Evolutionary conservation across 2,113 vertebrate species (phyloP).

Genomic region (Salminus brasiliensis): DNA sequence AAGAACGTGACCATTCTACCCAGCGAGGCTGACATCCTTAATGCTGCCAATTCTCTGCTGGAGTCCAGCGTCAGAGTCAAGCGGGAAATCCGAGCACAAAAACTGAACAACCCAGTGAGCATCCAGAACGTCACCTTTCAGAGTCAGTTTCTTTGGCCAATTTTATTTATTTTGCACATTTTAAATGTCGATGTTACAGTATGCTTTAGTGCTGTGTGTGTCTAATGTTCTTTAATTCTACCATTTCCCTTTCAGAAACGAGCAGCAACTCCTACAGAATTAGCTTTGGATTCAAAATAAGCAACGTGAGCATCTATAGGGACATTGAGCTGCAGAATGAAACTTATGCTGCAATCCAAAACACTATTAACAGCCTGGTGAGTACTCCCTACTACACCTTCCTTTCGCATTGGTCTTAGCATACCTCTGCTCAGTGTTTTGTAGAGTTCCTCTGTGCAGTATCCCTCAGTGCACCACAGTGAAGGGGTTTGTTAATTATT

Average conservation of each 20-base stretch:
- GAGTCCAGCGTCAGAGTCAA: conserved; percentile 10
- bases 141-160: conserved; percentile 19
- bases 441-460: too few relatives aligned
- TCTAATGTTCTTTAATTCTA: too few relatives aligned
- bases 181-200: neutral
- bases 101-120: conserved; percentile 26
- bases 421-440: too few relatives aligned
- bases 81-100: neutral
- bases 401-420: too few relatives aligned
- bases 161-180: neutral
- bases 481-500: too few relatives aligned
- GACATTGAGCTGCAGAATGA: conserved; percentile 10
- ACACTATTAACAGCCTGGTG: conserved; percentile 12
- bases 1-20: conserved; percentile 34
- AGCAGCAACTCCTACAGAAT: conserved; percentile 23
- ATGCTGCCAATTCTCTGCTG: conserved; percentile 24
- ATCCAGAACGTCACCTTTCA: conserved; percentile 30
- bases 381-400: too few relatives aligned
- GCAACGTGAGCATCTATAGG: conserved; percentile 12
- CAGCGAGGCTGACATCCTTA: conserved; percentile 7
- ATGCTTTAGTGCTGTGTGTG: too few relatives aligned
- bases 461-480: too few relatives aligned
- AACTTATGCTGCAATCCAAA: conserved; percentile 16
- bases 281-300: conserved; percentile 31
- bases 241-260: conserved; percentile 16